phyloP scores from a whole-genome alignment of 37 sponge, comb jelly and placozoan genomes.

The Tethya wilhelma region DNA sequence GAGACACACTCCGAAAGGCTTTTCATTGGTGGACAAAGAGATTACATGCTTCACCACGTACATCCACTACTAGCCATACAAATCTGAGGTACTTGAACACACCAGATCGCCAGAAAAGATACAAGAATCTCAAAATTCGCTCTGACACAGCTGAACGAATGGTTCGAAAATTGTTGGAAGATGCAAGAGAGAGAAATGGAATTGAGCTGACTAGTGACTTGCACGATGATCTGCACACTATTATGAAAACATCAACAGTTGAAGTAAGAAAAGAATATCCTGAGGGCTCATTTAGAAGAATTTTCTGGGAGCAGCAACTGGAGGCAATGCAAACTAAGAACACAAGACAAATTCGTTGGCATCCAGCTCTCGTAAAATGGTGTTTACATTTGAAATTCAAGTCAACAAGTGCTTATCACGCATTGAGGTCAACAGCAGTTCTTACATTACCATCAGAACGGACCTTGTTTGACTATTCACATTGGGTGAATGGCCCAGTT shows the following conservation, averaged over 20 bases:
- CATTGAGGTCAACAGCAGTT: constrained; percentile 34
- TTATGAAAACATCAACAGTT: constrained; percentile 27
- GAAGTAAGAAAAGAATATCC: constrained; percentile 26
- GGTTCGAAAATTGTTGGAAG: constrained; percentile 20
- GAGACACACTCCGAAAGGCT: constrained; percentile 36
- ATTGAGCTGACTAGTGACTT: constrained; percentile 15
- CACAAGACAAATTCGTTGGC: constrained; percentile 45
- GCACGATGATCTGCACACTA: constrained; percentile 36
- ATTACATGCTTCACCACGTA: background rate
- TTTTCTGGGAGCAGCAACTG: constrained; percentile 64
- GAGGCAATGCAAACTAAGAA: constrained; percentile 36
- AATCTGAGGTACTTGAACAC: constrained; percentile 43
- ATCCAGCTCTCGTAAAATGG: constrained; percentile 57
- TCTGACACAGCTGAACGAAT: constrained; percentile 15
- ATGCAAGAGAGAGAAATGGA: constrained; percentile 25
- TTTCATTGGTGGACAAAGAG: constrained; percentile 21
- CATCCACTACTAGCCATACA: constrained; percentile 22
- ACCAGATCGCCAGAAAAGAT: constrained; percentile 24
- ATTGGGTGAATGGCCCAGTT: constrained; percentile 26
- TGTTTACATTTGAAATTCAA: constrained; percentile 47
- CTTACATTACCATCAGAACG: constrained; percentile 42
- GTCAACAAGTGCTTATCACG: constrained; percentile 42
- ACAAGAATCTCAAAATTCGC: constrained; percentile 14
- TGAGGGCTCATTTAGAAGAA: constrained; percentile 44
- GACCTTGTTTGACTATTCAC: constrained; percentile 40